A percentile compares a stretch with the other conserved stretches of the same genome.
Conservation (phyloP, 2,113 vertebrate species). For the Clarias magur region DNA sequence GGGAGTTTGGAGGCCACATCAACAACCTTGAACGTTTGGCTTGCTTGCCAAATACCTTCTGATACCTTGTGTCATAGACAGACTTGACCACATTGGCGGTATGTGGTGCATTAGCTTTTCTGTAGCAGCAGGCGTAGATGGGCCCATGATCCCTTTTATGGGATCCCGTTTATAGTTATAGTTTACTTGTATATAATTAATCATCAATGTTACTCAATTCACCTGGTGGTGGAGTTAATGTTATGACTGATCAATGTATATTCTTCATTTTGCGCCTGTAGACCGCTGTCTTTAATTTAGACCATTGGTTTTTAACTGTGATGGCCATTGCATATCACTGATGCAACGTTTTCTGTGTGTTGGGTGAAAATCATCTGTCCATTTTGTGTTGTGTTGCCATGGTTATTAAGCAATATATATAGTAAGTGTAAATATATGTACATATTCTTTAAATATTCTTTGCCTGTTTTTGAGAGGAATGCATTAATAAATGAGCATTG, state of each 20-base stretch:
- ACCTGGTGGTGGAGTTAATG: no score
- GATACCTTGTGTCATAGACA: no score
- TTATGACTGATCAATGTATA: background rate
- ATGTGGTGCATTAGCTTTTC: no score
- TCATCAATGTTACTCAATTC: no score
- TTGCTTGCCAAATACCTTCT: no score
- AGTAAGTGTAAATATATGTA: background rate
- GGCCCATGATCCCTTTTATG: no score
- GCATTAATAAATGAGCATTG: background rate
- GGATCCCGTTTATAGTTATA: no score
- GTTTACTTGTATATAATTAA: no score
- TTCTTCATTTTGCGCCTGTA: background rate
- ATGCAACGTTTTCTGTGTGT: background rate
- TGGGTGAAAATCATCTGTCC: background rate
- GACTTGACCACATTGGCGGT: no score
- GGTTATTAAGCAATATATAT: background rate
- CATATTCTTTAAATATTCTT: background rate
- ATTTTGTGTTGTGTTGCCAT: background rate
- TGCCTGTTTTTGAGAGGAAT: background rate
- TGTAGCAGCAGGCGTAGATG: no score
- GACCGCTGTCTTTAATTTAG: background rate
- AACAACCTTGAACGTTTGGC: no score
- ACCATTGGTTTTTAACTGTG: background rate
- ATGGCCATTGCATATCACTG: background rate
- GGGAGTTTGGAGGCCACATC: no score